A percentile compares a stretch with the other conserved stretches of the same genome.
These are phyloP conservation scores for Glossosoma conforme DNA, from an alignment of 1,140 invertebrate species.

Conservation along the genomic window DNA sequence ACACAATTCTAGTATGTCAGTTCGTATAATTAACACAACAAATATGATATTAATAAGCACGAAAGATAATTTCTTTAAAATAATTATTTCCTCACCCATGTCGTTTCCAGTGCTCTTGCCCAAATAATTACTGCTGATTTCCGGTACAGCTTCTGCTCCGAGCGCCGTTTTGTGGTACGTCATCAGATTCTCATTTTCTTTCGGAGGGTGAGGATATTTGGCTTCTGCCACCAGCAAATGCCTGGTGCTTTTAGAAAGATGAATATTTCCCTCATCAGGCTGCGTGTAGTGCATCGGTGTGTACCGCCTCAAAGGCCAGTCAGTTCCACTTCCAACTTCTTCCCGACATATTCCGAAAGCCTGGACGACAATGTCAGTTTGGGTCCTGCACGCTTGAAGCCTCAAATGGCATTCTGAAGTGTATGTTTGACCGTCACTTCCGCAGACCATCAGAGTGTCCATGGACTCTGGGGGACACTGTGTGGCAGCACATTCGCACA, in stretches of 20 bases:
- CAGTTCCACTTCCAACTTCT: constrained; percentile 55
- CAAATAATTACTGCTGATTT: constrained; percentile 19
- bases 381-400: constrained; percentile 70
- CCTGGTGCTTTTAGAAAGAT: constrained; percentile 74
- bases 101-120: constrained; percentile 19
- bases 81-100: constrained; percentile 9
- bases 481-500: constrained; percentile 61
- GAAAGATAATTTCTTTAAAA: too few relatives aligned
- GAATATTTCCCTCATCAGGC: constrained; percentile 68
- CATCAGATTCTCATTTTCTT: constrained; percentile 28
- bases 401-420: constrained; percentile 65
- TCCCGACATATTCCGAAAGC: constrained; percentile 67
- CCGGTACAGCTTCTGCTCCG: constrained; percentile 20
- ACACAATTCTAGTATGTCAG: too few relatives aligned
- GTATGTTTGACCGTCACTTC: constrained; percentile 75
- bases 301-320: constrained; percentile 68
- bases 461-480: constrained; percentile 54
- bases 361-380: constrained; percentile 73
- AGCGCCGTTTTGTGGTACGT: constrained; percentile 28
- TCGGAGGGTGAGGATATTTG: constrained; percentile 46
- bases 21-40: too few relatives aligned
- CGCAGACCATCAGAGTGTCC: constrained; percentile 58
- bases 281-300: constrained; percentile 74
- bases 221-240: constrained; percentile 68
- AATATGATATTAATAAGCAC: too few relatives aligned